These are phyloP conservation scores for Caenorhabditis sp. DNA, from an alignment of 2,888 invertebrate genomes.

Conservation along the genomic window DNA sequence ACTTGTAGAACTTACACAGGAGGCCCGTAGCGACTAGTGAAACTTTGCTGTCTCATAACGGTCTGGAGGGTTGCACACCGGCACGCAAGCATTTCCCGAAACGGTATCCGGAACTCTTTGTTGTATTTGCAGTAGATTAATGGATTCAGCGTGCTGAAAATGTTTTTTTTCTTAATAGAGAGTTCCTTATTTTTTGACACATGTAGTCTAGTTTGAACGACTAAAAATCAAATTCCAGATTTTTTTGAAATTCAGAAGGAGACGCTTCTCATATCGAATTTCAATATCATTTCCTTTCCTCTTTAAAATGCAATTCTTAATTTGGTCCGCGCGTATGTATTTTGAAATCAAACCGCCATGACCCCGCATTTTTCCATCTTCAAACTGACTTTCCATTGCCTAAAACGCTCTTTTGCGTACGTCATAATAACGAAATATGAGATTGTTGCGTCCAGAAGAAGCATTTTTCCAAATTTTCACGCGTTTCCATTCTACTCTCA, in stretches of 20 bases:
- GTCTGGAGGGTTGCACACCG: constrained; percentile 82
- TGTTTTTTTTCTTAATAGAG: not conserved
- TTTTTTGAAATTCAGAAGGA: not conserved
- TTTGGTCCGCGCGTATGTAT: not conserved
- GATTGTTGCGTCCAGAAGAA: constrained; percentile 29
- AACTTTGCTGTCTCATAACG: constrained; percentile 82
- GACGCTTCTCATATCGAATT: not conserved
- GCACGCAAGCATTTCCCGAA: constrained; percentile 83
- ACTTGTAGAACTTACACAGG: constrained; percentile 71
- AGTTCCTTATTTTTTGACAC: too few species aligned
- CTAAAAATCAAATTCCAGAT: not conserved
- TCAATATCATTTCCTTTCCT: not conserved
- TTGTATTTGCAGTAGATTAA: constrained; percentile 91
- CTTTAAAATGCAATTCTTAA: not conserved
- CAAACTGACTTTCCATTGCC: not conserved
- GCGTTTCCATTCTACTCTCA: not conserved
- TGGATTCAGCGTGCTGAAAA: constrained; percentile 87
- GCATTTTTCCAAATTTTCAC: constrained; percentile 17
- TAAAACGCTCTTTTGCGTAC: constrained; percentile 11
- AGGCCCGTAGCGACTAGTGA: constrained; percentile 79
- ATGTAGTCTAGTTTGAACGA: too few species aligned
- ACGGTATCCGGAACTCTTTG: constrained; percentile 83
- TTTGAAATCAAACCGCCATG: too few species aligned
- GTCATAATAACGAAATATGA: constrained; percentile 51
- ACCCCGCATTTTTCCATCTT: not conserved